Evolutionary conservation across 2,113 vertebrate genomes (phyloP).

Genomic region (Aythya baeri): DNA sequence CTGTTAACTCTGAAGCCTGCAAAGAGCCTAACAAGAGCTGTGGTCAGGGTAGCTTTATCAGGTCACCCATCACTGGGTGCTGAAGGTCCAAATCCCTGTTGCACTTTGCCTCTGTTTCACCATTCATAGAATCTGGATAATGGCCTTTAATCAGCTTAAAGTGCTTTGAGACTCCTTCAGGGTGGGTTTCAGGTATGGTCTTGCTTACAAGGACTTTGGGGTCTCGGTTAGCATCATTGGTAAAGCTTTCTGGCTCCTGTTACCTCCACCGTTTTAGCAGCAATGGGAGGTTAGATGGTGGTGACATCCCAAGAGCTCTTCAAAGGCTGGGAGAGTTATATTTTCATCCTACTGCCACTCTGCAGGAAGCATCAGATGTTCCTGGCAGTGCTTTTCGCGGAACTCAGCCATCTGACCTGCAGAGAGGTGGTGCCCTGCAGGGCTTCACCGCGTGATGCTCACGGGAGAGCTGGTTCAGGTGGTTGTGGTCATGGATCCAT

Average conservation of each 20-base stretch:
- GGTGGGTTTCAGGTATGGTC: neutral
- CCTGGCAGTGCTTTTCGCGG: accelerated
- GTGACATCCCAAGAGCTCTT: neutral
- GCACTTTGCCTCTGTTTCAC: accelerated
- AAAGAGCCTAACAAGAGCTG: accelerated
- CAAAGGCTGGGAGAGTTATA: neutral
- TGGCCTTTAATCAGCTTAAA: neutral
- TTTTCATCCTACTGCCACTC: neutral
- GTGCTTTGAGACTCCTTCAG: neutral
- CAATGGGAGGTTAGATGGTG: neutral
- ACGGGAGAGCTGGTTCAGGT: accelerated
- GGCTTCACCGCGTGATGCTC: accelerated
- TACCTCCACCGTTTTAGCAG: neutral
- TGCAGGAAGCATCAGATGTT: neutral
- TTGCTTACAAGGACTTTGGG: neutral
- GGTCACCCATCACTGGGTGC: accelerated
- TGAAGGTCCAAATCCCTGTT: neutral
- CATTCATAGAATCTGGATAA: neutral
- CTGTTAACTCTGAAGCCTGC: neutral
- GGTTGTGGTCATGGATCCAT: neutral
- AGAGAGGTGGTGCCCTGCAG: neutral
- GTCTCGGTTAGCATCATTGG: accelerated
- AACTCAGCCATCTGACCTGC: neutral
- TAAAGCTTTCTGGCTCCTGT: neutral
- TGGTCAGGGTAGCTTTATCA: neutral